Evolutionary conservation across 2,797 vertebrate genomes (phyloP).

Genomic region (Mionectes olivaceus): DNA sequence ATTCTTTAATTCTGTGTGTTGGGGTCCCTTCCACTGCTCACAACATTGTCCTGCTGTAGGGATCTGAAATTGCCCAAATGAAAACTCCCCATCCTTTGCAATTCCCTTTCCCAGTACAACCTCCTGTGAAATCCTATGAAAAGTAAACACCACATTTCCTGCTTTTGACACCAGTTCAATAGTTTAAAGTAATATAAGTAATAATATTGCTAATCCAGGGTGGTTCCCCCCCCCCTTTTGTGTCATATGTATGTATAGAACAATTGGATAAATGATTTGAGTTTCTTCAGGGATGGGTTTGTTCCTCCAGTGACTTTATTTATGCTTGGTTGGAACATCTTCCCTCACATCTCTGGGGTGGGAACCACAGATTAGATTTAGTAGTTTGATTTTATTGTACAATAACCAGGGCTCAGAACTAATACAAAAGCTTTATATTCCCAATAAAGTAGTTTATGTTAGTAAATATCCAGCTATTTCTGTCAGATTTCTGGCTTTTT

Average conservation of each 20-base stretch:
- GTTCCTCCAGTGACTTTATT: neutral
- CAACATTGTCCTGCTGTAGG: neutral
- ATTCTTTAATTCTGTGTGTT: neutral
- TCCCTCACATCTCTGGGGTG: neutral
- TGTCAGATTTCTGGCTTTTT: neutral
- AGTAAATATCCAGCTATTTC: neutral
- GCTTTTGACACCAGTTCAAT: neutral
- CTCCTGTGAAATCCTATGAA: neutral
- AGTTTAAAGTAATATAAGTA: constrained; percentile 10
- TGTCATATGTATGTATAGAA: neutral
- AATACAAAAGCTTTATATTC: neutral
- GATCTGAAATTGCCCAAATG: neutral
- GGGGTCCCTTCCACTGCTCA: neutral
- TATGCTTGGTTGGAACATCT: neutral
- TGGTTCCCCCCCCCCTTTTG: neutral
- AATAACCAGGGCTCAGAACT: neutral
- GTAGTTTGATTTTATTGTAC: neutral
- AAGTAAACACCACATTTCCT: neutral
- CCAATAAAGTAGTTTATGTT: neutral
- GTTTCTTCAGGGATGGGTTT: neutral
- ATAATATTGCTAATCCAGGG: neutral
- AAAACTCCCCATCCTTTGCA: neutral
- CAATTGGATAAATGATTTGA: neutral
- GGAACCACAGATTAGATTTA: neutral
- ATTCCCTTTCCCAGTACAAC: neutral